phyloP scores from a whole-genome alignment of 2,797 vertebrate genomes.

The Danio aesculapii region DNA sequence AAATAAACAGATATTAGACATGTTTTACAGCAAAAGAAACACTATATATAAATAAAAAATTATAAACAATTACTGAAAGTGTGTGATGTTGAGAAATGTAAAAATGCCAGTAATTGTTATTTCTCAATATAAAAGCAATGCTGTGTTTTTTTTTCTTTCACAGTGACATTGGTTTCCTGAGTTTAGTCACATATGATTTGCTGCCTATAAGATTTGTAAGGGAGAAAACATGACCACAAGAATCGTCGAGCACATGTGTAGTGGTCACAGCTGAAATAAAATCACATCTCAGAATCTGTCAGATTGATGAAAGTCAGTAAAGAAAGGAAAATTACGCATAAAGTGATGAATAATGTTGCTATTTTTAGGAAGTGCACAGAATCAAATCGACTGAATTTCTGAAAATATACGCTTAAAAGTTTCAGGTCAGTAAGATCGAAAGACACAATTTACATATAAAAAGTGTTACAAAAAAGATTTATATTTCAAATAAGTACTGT shows the following conservation, averaged over 20 bases:
- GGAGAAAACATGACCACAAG: conserved; percentile 19
- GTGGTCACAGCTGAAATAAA: conserved; percentile 2
- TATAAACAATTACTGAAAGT: neutral
- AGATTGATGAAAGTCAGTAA: neutral
- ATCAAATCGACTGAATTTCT: no score
- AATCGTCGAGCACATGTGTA: neutral
- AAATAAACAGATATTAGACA: no score
- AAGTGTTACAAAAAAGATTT: neutral
- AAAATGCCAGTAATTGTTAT: neutral
- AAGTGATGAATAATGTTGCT: neutral
- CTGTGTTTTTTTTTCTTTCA: conserved; percentile 9
- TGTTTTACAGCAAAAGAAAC: no score
- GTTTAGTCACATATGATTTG: conserved; percentile 51
- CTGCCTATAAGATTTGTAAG: conserved; percentile 21
- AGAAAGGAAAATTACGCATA: neutral
- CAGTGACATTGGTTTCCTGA: conserved; percentile 34
- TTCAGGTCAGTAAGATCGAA: neutral
- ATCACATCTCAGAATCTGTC: neutral
- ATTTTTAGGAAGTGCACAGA: neutral
- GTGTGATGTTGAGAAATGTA: neutral
- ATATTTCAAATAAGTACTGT: neutral
- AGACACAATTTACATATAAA: neutral
- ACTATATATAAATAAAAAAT: no score
- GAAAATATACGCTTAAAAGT: neutral
- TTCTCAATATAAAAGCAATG: conserved; percentile 18